Conservation (phyloP, 2,888 invertebrate genomes). For the Pseudanteris insignis region DNA sequence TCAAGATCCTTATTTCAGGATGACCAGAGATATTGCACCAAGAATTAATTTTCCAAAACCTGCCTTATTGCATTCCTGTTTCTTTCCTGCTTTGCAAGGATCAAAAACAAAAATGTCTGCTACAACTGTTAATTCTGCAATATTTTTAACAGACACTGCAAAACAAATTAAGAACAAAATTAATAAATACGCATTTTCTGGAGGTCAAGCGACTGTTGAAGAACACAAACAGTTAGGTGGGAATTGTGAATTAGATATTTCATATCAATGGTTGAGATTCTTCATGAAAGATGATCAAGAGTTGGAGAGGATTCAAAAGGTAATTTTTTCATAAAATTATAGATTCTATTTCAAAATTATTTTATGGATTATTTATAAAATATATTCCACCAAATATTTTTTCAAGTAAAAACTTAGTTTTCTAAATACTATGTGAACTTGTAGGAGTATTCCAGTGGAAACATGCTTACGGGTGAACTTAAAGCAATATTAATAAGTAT, state of each 20-base stretch:
- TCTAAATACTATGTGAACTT: too few relatives aligned
- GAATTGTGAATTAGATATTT: slow-evolving; percentile 95
- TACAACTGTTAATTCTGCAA: slow-evolving; percentile 91
- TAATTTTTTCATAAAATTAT: slow-evolving; percentile 54
- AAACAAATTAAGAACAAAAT: slow-evolving; percentile 97
- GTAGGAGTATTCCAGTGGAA: slow-evolving; percentile 85
- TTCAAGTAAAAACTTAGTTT: too few relatives aligned
- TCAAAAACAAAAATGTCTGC: slow-evolving; percentile 99
- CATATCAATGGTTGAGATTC: slow-evolving; percentile 93
- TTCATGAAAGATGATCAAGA: slow-evolving; percentile 93
- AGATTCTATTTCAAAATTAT: not conserved
- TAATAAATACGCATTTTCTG: slow-evolving; percentile 97
- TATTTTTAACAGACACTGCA: slow-evolving; percentile 93
- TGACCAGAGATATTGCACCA: slow-evolving; percentile 98
- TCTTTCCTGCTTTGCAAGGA: slow-evolving; percentile 95
- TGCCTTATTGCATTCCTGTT: slow-evolving; percentile 84
- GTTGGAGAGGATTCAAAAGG: slow-evolving; percentile 78
- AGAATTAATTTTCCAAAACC: slow-evolving; percentile 88
- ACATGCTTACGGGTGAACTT: slow-evolving; percentile 91
- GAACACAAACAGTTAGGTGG: slow-evolving; percentile 92
- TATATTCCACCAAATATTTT: not conserved
- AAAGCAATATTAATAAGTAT: slow-evolving; percentile 90
- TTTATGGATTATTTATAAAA: not conserved
- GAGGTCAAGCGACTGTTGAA: slow-evolving; percentile 91
- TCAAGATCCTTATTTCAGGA: slow-evolving; percentile 99